Base-by-base conservation (phyloP, 2,113 vertebrate species). In the Tinamus guttatus region DNA sequence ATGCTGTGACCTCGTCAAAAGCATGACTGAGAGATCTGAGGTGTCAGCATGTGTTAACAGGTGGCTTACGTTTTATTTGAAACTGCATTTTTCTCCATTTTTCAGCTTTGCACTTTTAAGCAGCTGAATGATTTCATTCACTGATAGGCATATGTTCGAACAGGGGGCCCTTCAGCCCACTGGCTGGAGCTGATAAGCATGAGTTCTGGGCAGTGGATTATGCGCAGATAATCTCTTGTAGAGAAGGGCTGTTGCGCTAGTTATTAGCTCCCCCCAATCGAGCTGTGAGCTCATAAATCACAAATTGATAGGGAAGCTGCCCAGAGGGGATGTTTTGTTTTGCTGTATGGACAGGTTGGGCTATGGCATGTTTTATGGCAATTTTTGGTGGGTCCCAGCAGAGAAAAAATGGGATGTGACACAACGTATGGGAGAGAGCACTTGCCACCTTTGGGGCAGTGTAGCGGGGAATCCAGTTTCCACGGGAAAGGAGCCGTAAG, bases 1-100 rank as follows among this genome's bases (percentile, higher is more conserved):
- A 79, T 65, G 74, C 86, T 89, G 65, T 69, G 77, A 92, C 81
- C 89, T 87, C 69, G 11, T 71, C 65, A 92, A 70, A 84, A 84
- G 74, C 14, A 2, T 3, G 7, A 76, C 65, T 21, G 65, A 71
- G 62, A 79, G 52, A 65, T 88, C 76, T 45, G 24, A 18, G 56
- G 47, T 38, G 62, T 81, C 85, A 91, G 54, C 0, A 0, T 63
- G 20, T 80, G 74, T 54, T 49, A 60, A 62, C 0, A 8, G 51
- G 51, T 27, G 58, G 60, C 36, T 73, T 47, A 41, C 58, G 7
- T 87, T 79, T 69, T 89, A 43, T 49, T 28, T n/a, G 28, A 40
- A 86, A 86, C 40, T 30, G 41, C n/a, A 32, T 19, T 92, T 93
- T 90, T 92, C 41, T 78, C 45, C 54, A 0, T 27, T 16, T 81